phyloP scores from a whole-genome alignment of 2,888 invertebrate genomes.

The Scaptomyza flava region DNA sequence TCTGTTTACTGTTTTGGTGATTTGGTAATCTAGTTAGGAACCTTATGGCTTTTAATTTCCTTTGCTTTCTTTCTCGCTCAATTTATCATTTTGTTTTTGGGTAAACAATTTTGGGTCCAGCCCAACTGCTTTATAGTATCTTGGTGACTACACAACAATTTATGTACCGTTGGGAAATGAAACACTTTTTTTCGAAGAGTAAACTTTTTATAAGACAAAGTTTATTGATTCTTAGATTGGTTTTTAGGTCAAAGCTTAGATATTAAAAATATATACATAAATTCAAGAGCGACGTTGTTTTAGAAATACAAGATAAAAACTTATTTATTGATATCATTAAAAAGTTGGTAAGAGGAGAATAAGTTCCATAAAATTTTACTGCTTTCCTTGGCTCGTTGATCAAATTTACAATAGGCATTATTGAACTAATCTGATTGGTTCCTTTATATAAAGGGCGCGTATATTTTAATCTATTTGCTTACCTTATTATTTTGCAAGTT shows the following conservation, averaged over 20 bases:
- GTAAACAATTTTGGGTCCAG: constrained; percentile 18
- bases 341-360: too few species aligned
- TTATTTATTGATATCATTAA: background rate
- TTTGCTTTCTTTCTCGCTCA: constrained; percentile 58
- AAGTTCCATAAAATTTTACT: too few species aligned
- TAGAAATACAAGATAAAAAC: background rate
- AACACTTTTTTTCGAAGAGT: background rate
- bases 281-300: background rate
- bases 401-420: too few species aligned
- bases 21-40: constrained; percentile 67
- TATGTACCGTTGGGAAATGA: constrained; percentile 26
- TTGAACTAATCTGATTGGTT: too few species aligned
- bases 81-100: constrained; percentile 67
- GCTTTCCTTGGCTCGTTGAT: too few species aligned
- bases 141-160: constrained; percentile 21
- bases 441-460: too few species aligned
- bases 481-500: too few species aligned
- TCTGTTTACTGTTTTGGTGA: constrained; percentile 29
- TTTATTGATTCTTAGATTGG: background rate
- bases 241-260: background rate
- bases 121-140: constrained; percentile 14
- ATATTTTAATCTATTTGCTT: too few species aligned
- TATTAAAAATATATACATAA: background rate
- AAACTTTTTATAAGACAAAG: background rate
- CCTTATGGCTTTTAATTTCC: constrained; percentile 80